Percentiles rank a stretch among this genome's conserved stretches.
phyloP scores from a whole-genome alignment of 2,797 vertebrate species.

The Siniperca scherzeri region DNA sequence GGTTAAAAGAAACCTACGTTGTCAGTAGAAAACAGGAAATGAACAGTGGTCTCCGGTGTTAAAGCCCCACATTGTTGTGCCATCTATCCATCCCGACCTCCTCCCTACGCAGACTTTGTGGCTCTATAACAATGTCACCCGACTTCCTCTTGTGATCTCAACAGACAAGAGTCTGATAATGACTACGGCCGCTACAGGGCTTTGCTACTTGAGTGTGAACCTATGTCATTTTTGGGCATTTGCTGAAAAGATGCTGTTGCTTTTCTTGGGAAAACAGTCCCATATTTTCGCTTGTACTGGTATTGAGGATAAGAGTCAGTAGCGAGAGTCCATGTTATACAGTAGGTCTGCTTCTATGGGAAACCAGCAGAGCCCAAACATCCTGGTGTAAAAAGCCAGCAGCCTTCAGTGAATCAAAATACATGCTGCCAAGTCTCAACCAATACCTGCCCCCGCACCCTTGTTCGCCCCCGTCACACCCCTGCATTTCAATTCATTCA shows the following conservation, averaged over 20 bases:
- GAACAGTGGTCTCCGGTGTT: neutral
- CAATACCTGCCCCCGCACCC: slow-evolving; percentile 29
- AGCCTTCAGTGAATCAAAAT: slow-evolving; percentile 55
- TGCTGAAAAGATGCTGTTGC: slow-evolving; percentile 20
- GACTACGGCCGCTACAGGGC: neutral
- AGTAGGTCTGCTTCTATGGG: slow-evolving; percentile 23
- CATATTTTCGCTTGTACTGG: slow-evolving; percentile 30
- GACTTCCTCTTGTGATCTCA: neutral
- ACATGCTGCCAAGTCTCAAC: slow-evolving; percentile 55
- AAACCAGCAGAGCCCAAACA: slow-evolving; percentile 41
- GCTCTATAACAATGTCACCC: neutral
- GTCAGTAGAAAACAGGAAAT: neutral
- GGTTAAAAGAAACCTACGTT: neutral
- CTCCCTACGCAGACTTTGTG: neutral
- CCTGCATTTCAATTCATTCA: slow-evolving; percentile 39
- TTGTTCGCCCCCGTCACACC: slow-evolving; percentile 1
- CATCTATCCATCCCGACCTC: neutral
- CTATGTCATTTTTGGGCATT: slow-evolving; percentile 20
- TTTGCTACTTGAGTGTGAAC: slow-evolving; percentile 11
- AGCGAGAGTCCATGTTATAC: slow-evolving; percentile 13
- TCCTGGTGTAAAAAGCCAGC: slow-evolving; percentile 44
- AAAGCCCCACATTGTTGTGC: neutral
- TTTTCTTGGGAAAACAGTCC: slow-evolving; percentile 2
- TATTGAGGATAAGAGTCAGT: slow-evolving; percentile 20
- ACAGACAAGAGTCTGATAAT: slow-evolving; percentile 17